Evolutionary conservation across 2,888 invertebrate genomes (phyloP), one percentile per base, ranked within the genome.

Genomic region (Lymantria dispar): DNA sequence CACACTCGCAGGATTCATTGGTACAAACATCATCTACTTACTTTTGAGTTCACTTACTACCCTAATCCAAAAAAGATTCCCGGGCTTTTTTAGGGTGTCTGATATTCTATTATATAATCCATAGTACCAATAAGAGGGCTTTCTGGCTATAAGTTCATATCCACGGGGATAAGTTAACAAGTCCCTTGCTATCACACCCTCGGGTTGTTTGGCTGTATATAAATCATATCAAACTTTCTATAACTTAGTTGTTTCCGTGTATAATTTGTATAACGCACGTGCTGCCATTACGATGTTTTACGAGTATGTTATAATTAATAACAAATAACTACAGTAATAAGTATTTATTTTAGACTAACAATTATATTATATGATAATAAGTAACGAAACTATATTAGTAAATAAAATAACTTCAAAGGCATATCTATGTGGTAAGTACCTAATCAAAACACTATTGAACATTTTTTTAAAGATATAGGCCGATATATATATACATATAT

Each of bases 171-270:
- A 33, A 33, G 1, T 33, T 33, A 33, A 33, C 33, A 33, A 3
- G 33, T 33, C 10, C 33, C 33, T 10, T 55, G 33, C 33, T 10
- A 33, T 33, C 33, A 10, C 33, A 33, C 33, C 33, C 33, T 33
- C 8, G 75, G 83, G 80, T 71, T 72, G 72, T 68, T 76, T 77
- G 5, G 22, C 70, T 61, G 62, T 74, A 73, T 80, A 84, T 85
- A 84, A 84, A 85, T 85, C 84, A 85, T 84, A 71, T 70, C 57
- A 57, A 64, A 67, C 68, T 69, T 64, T 62, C 65, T 70, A 74
- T 72, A 83, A 83, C 80, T 83, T 83, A 80, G 78, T 83, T 81
- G 77, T 76, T 74, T 66, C 60, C 73, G 62, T 58, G 64, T 69
- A 75, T 82, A 78, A 80, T 83, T 80, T 78, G 71, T 78, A 73